Base-by-base conservation (phyloP, 2,797 vertebrate genomes). In the Nannoperca australis region DNA sequence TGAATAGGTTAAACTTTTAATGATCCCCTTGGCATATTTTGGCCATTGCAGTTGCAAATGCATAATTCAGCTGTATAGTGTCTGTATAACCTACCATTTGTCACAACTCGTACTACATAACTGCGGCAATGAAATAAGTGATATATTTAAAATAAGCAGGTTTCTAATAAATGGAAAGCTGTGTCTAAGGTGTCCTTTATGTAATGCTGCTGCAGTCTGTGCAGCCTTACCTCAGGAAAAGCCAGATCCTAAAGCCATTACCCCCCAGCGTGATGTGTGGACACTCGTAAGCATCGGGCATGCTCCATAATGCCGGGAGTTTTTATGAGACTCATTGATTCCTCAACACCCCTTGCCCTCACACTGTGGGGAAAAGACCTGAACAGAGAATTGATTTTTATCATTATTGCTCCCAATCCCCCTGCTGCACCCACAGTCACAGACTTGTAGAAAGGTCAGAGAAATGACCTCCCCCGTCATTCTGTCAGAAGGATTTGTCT, bases 301-400 rank as follows among this genome's bases (percentile, higher is more conserved):
- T 82, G 81, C 83, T 61, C 60, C 54, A 51, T 90, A 84, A 84
- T 78, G 73, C 74, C 50, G 54, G 20, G 44, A 53, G 22, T 83
- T 84, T 88, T 91, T 89, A 85, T 89, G 79, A 88, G 77, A 61
- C 71, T 81, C 87, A 94, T 89, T 70, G 87, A 94, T 91, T 90
- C 78, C 72, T 67, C 51, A 42, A 69, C 71, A 74, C 24, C 54
- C 24, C 32, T 50, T 64, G 53, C 65, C 73, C 60, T 71, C 61
- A 22, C 61, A 63, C 67, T 10, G 45, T 40, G 34, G 22, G 70
- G 55, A 63, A 76, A 81, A 69, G 67, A 75, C 82, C 75, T 59
- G 20, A 80, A 87, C 69, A 70, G 63, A 82, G 78, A 86, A 94
- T 94, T 91, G 82, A 93, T 92, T 86, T 61, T 69, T 30, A 74